phyloP scores from a whole-genome alignment of 2,888 invertebrate species.

The Pristionchus fissidentatus region DNA sequence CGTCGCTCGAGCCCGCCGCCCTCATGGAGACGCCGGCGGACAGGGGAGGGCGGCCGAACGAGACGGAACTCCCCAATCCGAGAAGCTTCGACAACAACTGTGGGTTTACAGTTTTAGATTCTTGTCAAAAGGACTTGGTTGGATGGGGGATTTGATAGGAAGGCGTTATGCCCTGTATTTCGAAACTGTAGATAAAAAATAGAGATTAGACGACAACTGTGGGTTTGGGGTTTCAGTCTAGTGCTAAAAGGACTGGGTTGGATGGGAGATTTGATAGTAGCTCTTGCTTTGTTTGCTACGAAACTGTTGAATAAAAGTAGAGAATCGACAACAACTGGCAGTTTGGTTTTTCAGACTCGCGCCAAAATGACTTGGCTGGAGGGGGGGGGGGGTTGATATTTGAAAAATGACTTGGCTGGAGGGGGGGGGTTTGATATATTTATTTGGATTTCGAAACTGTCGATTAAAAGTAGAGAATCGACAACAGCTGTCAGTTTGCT shows the following conservation, averaged over 20 bases:
- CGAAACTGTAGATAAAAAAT: too few species aligned
- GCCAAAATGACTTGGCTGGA: background rate
- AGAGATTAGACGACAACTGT: background rate
- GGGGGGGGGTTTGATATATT: too few species aligned
- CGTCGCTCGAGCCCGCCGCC: conserved; percentile 45
- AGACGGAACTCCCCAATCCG: conserved; percentile 49
- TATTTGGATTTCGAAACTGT: too few species aligned
- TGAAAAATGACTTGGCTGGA: too few species aligned
- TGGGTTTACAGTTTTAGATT: too few species aligned
- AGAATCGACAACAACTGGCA: background rate
- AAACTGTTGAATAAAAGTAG: too few species aligned
- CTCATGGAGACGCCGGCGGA: conserved; percentile 51
- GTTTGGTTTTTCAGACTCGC: background rate
- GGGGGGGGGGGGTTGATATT: background rate
- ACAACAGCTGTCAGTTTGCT: too few species aligned
- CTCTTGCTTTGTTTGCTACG: background rate
- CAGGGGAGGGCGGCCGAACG: conserved; percentile 55
- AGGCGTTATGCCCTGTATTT: background rate
- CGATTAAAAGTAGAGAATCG: too few species aligned
- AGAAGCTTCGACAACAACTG: conserved; percentile 49
- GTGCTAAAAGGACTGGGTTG: background rate
- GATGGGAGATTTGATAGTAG: too few species aligned
- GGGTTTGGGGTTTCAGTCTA: background rate
- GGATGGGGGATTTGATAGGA: background rate
- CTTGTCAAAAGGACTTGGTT: background rate